These are phyloP conservation scores for Argyresthia albistria DNA, from an alignment of 2,888 invertebrate genomes.

Conservation along the genomic window DNA sequence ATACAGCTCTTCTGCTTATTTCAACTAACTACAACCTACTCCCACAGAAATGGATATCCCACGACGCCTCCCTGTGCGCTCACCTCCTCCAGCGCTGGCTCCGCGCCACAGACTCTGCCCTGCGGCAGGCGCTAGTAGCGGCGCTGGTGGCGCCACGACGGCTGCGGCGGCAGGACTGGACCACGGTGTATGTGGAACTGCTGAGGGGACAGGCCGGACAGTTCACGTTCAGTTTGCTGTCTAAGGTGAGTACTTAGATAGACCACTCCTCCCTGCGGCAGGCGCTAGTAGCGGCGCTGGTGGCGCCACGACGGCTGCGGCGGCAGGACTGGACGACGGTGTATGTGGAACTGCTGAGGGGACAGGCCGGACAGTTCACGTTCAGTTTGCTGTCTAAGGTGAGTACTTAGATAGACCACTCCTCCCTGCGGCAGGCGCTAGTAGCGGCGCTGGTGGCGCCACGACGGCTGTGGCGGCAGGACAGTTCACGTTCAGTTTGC, in stretches of 20 bases:
- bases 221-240: conserved; percentile 41
- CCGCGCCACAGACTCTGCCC: background rate
- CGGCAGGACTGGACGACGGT: conserved; percentile 22
- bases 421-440: conserved; percentile 23
- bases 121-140: conserved; percentile 29
- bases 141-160: conserved; percentile 30
- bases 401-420: background rate
- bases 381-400: conserved; percentile 57
- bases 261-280: conserved; percentile 17
- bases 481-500: conserved; percentile 33
- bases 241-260: conserved; percentile 44
- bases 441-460: conserved; percentile 34
- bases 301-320: conserved; percentile 26
- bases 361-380: conserved; percentile 7
- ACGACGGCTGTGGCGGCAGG: conserved; percentile 15
- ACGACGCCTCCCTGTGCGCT: conserved; percentile 21
- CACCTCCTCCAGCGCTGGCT: conserved; percentile 23
- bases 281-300: conserved; percentile 28
- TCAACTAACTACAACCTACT: background rate
- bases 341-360: conserved; percentile 29
- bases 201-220: conserved; percentile 12
- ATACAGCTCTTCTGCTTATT: too few relatives aligned
- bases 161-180: conserved; percentile 20
- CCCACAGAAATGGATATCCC: conserved; percentile 35
- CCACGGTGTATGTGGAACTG: conserved; percentile 30